phyloP scores from a whole-genome alignment of 2,888 invertebrate genomes.

The Andricus quercusramuli region DNA sequence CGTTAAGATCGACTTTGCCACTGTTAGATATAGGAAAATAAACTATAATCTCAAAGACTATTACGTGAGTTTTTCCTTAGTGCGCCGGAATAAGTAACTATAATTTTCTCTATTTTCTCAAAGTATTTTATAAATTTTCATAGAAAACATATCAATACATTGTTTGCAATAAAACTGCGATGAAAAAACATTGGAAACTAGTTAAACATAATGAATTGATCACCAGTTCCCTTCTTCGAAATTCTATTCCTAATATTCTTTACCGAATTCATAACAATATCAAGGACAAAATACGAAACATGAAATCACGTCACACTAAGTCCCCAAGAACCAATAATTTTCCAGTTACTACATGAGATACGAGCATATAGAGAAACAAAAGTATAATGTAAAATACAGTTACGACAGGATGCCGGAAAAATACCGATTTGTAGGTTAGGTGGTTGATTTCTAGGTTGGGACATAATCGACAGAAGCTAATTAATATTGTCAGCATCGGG shows the following conservation, averaged over 20 bases:
- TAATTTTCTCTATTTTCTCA: no score
- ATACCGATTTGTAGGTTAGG: conserved; percentile 37
- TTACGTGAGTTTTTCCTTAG: no score
- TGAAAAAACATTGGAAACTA: no score
- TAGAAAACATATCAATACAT: no score
- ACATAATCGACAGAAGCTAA: conserved; percentile 35
- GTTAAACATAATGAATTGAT: no score
- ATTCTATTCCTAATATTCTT: not conserved
- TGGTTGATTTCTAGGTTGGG: conserved; percentile 29
- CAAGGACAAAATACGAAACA: not conserved
- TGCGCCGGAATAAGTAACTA: no score
- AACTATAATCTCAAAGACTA: no score
- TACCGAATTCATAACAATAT: not conserved
- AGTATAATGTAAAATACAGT: conserved; percentile 29
- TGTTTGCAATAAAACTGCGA: no score
- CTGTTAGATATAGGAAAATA: no score
- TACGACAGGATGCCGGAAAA: conserved; percentile 38
- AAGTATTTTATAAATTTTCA: no score
- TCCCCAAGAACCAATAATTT: not conserved
- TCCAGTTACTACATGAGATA: not conserved
- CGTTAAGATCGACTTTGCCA: no score
- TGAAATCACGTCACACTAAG: not conserved
- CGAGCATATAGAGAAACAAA: conserved; percentile 16
- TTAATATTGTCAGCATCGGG: conserved; percentile 33
- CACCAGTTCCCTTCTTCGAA: not conserved